Percentiles rank a stretch among this genome's conserved stretches.
phyloP scores from a whole-genome alignment of 1,140 invertebrate genomes.

The Drosophila albomicans region DNA sequence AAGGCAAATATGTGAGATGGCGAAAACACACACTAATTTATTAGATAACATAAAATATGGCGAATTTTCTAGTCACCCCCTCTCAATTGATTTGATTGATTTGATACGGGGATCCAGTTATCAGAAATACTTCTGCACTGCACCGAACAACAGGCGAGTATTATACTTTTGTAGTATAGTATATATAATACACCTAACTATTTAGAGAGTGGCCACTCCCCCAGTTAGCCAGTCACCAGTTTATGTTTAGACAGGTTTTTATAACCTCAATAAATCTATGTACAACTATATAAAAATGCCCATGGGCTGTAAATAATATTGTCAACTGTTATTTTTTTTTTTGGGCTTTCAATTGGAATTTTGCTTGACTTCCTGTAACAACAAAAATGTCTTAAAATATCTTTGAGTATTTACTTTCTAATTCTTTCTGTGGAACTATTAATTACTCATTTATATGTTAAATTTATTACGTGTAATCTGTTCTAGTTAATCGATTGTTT shows the following conservation, averaged over 20 bases:
- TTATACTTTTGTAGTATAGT: not conserved
- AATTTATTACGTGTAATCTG: no score
- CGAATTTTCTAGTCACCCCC: not conserved
- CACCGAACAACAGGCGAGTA: no score
- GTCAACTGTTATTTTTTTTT: constrained; percentile 10
- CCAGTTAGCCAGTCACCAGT: not conserved
- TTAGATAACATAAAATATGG: constrained; percentile 18
- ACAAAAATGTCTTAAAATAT: not conserved
- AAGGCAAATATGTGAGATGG: not conserved
- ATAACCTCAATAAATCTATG: constrained; percentile 35
- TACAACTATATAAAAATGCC: constrained; percentile 1
- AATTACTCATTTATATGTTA: no score
- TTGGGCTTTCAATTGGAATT: constrained; percentile 15
- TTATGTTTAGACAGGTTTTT: constrained; percentile 30
- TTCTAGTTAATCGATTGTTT: not conserved
- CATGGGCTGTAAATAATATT: constrained; percentile 22
- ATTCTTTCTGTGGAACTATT: no score
- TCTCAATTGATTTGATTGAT: constrained; percentile 34
- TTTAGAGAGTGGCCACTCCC: not conserved
- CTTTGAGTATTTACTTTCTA: not conserved
- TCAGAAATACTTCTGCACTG: constrained; percentile 1
- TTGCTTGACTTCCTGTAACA: no score
- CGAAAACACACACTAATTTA: constrained; percentile 14
- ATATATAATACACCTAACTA: not conserved
- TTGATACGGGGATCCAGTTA: constrained; percentile 30